Evolutionary conservation across 2,888 invertebrate genomes (phyloP), one percentile per base, ranked within the genome.

Genomic region (Thecocarcelia acutangulata): DNA sequence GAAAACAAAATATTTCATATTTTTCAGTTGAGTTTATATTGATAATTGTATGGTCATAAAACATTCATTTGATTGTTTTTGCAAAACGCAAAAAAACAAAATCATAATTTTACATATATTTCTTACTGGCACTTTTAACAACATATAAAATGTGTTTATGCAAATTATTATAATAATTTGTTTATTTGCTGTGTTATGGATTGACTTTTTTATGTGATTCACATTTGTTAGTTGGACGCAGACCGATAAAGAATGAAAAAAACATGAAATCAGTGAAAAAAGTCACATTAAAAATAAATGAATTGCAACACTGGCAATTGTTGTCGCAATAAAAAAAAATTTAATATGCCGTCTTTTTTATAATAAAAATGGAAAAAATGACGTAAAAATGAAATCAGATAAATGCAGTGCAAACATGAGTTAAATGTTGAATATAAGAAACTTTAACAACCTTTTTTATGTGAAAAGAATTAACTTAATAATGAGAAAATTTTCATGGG

Each of bases 101-200:
- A 9, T 9, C 33, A 54, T 44, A 42, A 50, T 28, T 21, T 28
- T n/a, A 44, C 15, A 1, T 15, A n/a, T 28, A 17, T 40, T 19
- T 50, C 48, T 21, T 24, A 33, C 4, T 58, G 6, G 9, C 13
- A 58, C 48, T 44, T 59, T 59, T 8, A 52, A 21, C 75, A 54
- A 40, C 21, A 66, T 42, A 61, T 54, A 76, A 66, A 72, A 66
- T 58, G 58, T 66, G 40, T 78, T 78, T 66, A 75, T 75, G 82
- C 40, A 75, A 78, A 82, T 78, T 72, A 56, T 70, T 75, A 59
- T 48, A 54, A 74, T 78, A 82, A 82, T 82, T 70, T 74, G 77
- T 82, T 78, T 78, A 78, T 78, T 82, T 77, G 73, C 64, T 69
- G 44, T 69, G 33, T 74, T 69, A 70, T 64, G 48, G 50, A 78